Evolutionary conservation across 2,888 invertebrate species (phyloP).

Genomic region (Imbricaverruca yamaguchii): DNA sequence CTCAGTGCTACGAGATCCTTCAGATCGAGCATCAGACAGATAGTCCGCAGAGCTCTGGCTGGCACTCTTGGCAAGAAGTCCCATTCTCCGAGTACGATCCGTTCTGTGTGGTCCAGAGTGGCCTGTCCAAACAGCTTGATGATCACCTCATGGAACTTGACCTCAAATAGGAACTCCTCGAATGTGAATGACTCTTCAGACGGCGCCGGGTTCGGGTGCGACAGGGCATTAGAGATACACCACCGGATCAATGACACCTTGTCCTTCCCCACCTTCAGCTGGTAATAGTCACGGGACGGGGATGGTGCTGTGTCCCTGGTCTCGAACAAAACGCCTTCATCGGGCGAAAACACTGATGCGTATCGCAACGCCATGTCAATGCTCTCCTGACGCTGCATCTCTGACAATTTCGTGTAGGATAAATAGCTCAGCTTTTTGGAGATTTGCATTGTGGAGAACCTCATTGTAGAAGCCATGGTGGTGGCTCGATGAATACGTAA

Average conservation of each 20-base stretch:
- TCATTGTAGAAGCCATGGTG: background rate
- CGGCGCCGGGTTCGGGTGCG: background rate
- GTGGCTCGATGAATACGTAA: no score
- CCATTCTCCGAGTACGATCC: background rate
- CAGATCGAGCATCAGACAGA: background rate
- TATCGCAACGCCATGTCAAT: background rate
- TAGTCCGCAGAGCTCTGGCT: background rate
- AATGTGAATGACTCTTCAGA: background rate
- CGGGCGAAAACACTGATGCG: background rate
- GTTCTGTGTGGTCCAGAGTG: background rate
- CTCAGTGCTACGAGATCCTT: background rate
- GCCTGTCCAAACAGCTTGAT: background rate
- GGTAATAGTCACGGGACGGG: background rate
- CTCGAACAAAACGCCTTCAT: background rate
- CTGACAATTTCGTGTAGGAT: background rate
- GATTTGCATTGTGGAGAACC: background rate
- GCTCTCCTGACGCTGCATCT: background rate
- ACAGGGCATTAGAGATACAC: background rate
- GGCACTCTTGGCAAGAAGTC: background rate
- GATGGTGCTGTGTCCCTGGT: background rate
- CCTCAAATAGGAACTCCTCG: background rate
- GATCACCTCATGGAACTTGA: background rate
- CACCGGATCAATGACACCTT: background rate
- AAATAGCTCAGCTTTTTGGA: background rate
- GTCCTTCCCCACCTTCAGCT: background rate